Percentiles rank a stretch among this genome's conserved stretches.
Conservation (phyloP, 2,113 vertebrate genomes). For the Dicrurus megarhynchus region DNA sequence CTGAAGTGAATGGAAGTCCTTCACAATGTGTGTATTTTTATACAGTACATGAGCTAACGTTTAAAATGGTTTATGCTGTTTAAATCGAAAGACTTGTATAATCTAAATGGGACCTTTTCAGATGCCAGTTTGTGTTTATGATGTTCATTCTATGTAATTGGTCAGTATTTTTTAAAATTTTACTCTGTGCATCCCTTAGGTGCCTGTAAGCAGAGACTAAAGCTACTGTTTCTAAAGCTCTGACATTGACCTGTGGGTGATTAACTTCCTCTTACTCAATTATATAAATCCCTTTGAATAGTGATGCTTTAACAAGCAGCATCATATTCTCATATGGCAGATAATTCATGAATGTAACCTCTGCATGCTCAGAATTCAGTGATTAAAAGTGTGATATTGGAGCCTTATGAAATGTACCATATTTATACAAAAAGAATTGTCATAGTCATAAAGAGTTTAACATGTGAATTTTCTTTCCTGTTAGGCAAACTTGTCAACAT, state of each 20-base stretch:
- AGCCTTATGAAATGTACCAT: neutral
- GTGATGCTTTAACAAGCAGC: neutral
- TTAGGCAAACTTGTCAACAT: conserved; percentile 93
- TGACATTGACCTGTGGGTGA: neutral
- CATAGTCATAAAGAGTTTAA: neutral
- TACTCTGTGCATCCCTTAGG: neutral
- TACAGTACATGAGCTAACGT: neutral
- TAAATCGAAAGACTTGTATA: neutral
- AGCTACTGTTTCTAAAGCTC: neutral
- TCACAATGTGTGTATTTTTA: neutral
- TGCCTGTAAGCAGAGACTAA: neutral
- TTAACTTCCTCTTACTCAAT: neutral
- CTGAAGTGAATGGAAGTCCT: neutral
- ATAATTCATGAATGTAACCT: neutral
- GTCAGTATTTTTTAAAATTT: neutral
- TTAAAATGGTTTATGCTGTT: neutral
- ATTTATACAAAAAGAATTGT: neutral
- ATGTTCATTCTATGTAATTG: neutral
- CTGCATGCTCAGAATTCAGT: neutral
- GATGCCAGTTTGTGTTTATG: neutral
- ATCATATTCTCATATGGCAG: neutral
- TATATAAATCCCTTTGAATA: neutral
- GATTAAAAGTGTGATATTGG: neutral
- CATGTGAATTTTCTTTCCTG: neutral
- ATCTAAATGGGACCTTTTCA: neutral